These are phyloP conservation scores for Argyrosomus regius DNA, from an alignment of 2,797 vertebrate genomes.

Conservation along the genomic window DNA sequence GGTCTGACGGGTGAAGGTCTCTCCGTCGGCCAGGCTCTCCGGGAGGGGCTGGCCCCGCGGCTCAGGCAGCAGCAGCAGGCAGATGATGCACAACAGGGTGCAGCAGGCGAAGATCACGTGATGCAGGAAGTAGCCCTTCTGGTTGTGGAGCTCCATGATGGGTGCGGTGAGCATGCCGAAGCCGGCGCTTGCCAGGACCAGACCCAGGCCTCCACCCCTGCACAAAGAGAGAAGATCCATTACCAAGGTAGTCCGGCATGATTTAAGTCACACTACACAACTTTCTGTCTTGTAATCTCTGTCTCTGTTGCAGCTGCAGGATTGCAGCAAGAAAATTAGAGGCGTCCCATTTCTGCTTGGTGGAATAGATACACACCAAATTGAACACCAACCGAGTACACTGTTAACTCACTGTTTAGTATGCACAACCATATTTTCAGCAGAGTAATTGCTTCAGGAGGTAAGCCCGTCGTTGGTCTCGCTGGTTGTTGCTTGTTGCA, in stretches of 20 bases:
- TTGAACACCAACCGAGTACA: too few species aligned
- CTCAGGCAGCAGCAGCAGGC: slow-evolving; percentile 96
- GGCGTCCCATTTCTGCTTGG: too few species aligned
- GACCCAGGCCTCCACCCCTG: slow-evolving; percentile 93
- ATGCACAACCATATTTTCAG: too few species aligned
- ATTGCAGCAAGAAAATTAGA: too few species aligned
- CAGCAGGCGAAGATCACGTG: slow-evolving; percentile 98
- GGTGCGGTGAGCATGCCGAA: slow-evolving; percentile 96
- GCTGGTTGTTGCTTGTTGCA: too few species aligned
- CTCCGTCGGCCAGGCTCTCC: slow-evolving; percentile 92
- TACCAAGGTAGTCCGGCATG: neutral
- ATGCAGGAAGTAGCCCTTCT: slow-evolving; percentile 98
- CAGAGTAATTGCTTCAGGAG: too few species aligned
- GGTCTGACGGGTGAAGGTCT: slow-evolving; percentile 93
- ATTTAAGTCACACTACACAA: too few species aligned
- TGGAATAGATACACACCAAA: too few species aligned
- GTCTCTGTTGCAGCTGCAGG: too few species aligned
- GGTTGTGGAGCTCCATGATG: slow-evolving; percentile 98
- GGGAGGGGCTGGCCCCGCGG: slow-evolving; percentile 93
- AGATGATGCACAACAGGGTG: slow-evolving; percentile 98
- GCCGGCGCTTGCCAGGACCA: slow-evolving; percentile 94
- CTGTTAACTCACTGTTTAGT: too few species aligned
- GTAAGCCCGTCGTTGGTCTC: too few species aligned
- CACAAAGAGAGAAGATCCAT: neutral
- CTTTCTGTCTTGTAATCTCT: too few species aligned